Percentiles rank a stretch among this genome's conserved stretches.
phyloP scores from a whole-genome alignment of 2,888 invertebrate species.

The Dryocosmus kuriphilus region DNA sequence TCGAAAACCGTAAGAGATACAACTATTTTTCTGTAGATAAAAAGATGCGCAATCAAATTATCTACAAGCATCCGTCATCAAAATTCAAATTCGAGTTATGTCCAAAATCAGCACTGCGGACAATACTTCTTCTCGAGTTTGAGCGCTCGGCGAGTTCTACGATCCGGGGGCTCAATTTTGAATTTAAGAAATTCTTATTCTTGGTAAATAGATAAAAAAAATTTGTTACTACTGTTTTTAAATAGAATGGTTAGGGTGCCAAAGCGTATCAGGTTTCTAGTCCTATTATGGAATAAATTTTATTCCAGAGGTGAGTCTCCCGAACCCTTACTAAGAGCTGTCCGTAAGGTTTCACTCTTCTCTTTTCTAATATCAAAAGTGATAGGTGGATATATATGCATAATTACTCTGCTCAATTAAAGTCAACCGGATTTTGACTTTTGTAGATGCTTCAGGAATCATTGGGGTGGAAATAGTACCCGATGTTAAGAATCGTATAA shows the following conservation, averaged over 20 bases:
- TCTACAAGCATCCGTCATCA: no score
- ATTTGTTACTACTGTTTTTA: background rate
- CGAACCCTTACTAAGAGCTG: slow-evolving; percentile 1
- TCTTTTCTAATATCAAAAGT: slow-evolving; percentile 14
- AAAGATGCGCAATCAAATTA: no score
- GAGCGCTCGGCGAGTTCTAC: no score
- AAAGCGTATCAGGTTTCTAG: background rate
- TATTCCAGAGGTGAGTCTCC: background rate
- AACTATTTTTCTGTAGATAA: no score
- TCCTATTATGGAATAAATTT: slow-evolving; percentile 1
- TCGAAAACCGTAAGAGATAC: no score
- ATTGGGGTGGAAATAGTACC: slow-evolving; percentile 14
- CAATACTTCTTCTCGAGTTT: no score
- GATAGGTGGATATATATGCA: background rate
- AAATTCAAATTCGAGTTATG: no score
- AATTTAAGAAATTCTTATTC: background rate
- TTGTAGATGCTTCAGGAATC: slow-evolving; percentile 20
- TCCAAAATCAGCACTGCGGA: no score
- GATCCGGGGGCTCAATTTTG: no score
- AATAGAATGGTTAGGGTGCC: background rate
- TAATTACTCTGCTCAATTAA: background rate
- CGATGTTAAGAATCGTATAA: background rate
- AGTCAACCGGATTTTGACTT: background rate
- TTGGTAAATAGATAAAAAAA: background rate
- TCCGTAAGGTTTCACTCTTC: slow-evolving; percentile 32